Evolutionary conservation across 2,888 invertebrate genomes (phyloP), one percentile per base, ranked within the genome.

Genomic region (Anticlea derivata): DNA sequence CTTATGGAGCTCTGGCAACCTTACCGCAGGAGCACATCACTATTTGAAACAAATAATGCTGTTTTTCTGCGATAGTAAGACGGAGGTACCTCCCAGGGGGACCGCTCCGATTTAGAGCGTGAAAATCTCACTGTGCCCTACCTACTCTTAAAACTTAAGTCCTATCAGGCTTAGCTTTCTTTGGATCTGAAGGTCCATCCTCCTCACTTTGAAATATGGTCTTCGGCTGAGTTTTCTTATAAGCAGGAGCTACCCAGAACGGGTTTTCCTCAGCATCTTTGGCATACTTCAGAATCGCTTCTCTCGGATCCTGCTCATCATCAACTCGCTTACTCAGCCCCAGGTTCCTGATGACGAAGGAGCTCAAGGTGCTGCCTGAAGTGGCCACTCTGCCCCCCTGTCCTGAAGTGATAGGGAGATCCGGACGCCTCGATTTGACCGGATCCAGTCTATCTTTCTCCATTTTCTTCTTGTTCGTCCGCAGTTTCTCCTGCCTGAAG

Each of bases 261-360:
- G 99, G 99, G 92, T 99, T 97, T 74, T 98, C 97, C 38, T 93
- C 98, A 0, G 98, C 99, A 1, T 97, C 98, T 74, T 98, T 97
- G 0, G 99, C 99, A 78, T 94, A 98, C 63, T 97, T 96, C 49
- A 99, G 86, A 61, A 99, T 98, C 1, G 99, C 99, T 70, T 98
- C 98, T 39, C 99, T 92, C 0, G 99, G 98, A 91, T 99, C 98
- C 66, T 96, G 95, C 75, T 97, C 97, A 76, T 98, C 97, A 68
- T 98, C 95, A 0, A 97, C 95, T 34, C 96, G 92, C 67, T 98
- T 98, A 73, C 97, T 98, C 5, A 98, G 90, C 0, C 99, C 99
- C 46, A 99, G 92, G 78, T 99, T 98, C 51, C 99, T 94, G 35
- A 99, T 98, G 5, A 99, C 97, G 77, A 97, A 99, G 1, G 99